A percentile compares a stretch with the other conserved stretches of the same genome.
Evolutionary conservation across 2,113 vertebrate species (phyloP).

Genomic region (Apodemus speciosus): DNA sequence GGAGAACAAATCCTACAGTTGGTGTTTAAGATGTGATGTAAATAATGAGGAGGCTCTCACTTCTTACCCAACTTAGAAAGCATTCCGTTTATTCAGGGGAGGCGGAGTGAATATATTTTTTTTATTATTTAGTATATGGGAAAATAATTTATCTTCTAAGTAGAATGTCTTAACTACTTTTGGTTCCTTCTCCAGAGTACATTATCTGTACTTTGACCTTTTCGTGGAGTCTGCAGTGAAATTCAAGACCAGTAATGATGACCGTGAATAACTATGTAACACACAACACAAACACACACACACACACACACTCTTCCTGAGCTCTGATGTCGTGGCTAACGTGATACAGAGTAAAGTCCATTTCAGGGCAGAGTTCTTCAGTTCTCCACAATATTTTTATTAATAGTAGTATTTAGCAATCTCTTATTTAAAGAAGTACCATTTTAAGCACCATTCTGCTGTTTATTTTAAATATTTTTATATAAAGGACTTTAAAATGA

Average conservation of each 20-base stretch:
- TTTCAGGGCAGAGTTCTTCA: constrained; percentile 66
- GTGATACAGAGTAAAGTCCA: constrained; percentile 68
- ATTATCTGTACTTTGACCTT: constrained; percentile 20
- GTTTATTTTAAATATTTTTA: constrained; percentile 70
- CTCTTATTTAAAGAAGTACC: constrained; percentile 79
- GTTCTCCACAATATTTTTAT: constrained; percentile 59
- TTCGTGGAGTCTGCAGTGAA: constrained; percentile 52
- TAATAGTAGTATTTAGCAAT: constrained; percentile 74
- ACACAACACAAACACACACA: not conserved
- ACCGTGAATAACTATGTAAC: constrained; percentile 28
- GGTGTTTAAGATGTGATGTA: constrained; percentile 67
- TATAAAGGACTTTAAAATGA: constrained; percentile 71
- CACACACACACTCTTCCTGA: constrained; percentile 55
- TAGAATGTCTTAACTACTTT: constrained; percentile 46
- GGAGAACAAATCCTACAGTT: constrained; percentile 53
- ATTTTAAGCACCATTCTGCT: constrained; percentile 66
- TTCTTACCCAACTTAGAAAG: constrained; percentile 66
- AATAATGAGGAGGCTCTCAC: constrained; percentile 16
- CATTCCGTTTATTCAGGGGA: constrained; percentile 69
- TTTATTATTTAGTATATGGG: constrained; percentile 54
- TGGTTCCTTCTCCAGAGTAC: constrained; percentile 33
- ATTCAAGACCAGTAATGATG: not conserved
- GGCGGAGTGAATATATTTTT: constrained; percentile 52
- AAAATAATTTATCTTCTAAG: constrained; percentile 70
- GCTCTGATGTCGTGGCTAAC: constrained; percentile 65